Evolutionary conservation across 2,113 vertebrate species (phyloP), one percentile per base, ranked within the genome.

Genomic region (Colossoma macropomum): DNA sequence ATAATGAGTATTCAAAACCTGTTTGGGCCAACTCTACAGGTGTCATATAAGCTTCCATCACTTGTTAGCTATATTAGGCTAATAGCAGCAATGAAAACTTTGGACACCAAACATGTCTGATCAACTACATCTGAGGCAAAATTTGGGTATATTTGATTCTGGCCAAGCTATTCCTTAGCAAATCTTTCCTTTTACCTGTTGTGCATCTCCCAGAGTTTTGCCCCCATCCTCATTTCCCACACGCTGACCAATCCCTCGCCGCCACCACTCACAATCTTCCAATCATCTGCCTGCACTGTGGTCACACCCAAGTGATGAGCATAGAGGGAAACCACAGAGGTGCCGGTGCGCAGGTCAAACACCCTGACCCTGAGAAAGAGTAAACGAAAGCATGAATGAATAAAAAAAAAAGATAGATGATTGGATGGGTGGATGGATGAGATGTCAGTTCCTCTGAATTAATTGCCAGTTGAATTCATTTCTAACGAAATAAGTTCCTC

Each of bases 191-290:
- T 32, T 85, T 69, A 98, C 97, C 97, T 96, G 92, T 97, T 96
- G 28, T 99, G 96, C 89, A 96, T 98, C 90, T 99, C 97, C 97
- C 98, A 99, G 34, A 99, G 94, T 32, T 98, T 99, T 3, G 94
- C 92, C 84, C 89, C 94, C 95, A 95, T 97, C 75, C 97, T 94
- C 75, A 95, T 96, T 85, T 99, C 98, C 97, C 98, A 99, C 63
- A 98, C 96, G 0, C 96, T 97, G 70, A 98, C 93, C 91, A 99
- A 83, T 2, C 98, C 97, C 45, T 98, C 97, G 1, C 93, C 93
- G 3, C 97, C 98, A 0, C 97, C 97, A 0, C 97, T 99, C 86
- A 99, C 95, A 0, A 98, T 79, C 86, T 98, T 99, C 97, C 98
- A 99, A 88, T 98, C 97, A 0, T 99, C 97, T 79, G 95, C 95